Evolutionary conservation across 2,888 invertebrate genomes (phyloP), one percentile per base, ranked within the genome.

Genomic region (Corythucha ciliata): DNA sequence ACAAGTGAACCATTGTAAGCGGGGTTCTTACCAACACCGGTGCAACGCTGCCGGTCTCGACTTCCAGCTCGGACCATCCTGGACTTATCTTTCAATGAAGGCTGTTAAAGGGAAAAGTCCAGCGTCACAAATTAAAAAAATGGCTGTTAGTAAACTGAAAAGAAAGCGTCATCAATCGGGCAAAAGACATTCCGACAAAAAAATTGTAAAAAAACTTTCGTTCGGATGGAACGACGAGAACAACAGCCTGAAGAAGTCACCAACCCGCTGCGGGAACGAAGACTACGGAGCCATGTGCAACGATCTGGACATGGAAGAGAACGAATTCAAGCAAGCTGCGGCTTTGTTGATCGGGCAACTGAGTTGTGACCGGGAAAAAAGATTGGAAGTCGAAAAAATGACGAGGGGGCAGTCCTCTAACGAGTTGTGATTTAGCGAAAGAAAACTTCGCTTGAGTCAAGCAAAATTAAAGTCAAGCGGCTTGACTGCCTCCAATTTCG

Each of bases 251-350:
- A n/a, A n/a, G n/a, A n/a, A n/a, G n/a, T n/a, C n/a, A n/a, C n/a
- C n/a, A n/a, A n/a, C n/a, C n/a, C 10, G 21, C 7, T 14, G n/a
- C 4, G 25, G 42, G 10, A 42, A 25, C 14, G 25, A 53, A 37
- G 44, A 53, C 45, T 53, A 53, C 24, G 53, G 53, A 24, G n/a
- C 24, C 3, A 22, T 53, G 8, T 50, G 53, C 49, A 32, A 44
- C 32, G 40, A 34, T 20, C 26, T 50, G 20, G 53, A 53, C 29
- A 41, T 53, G 40, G 49, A 50, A 26, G 44, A 49, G 22, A 49
- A 53, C 10, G 42, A 42, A 5, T 22, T 18, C 5, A 3, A 5
- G 4, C 3, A 25, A 21, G n/a, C 42, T 4, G 25, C 21, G 10
- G 26, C 3, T 7, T 3, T 24, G 4, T 12, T 24, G n/a, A 2